phyloP scores from a whole-genome alignment of 2,113 vertebrate genomes.

The Synchiropus splendidus region DNA sequence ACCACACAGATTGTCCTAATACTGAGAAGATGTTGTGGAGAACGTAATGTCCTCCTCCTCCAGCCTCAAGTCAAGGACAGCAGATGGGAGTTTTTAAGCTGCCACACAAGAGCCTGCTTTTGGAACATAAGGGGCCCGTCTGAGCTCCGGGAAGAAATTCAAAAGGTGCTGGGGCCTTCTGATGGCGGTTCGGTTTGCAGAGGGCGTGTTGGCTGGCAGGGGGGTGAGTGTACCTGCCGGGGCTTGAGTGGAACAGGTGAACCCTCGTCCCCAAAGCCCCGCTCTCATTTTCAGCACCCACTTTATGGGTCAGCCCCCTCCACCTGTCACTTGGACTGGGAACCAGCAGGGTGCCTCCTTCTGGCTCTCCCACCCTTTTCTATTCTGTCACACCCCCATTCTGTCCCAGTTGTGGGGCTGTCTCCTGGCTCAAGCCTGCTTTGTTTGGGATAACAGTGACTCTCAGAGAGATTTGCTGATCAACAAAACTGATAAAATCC shows the following conservation, averaged over 20 bases:
- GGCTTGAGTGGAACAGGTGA: conserved; percentile 64
- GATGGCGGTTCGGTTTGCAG: conserved; percentile 14
- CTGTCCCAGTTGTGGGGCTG: too few relatives aligned
- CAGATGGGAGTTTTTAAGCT: conserved; percentile 64
- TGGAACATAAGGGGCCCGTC: conserved; percentile 31
- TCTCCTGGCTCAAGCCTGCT: too few relatives aligned
- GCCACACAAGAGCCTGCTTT: conserved; percentile 30
- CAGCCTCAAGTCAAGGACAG: conserved; percentile 54
- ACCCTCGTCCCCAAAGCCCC: conserved; percentile 55
- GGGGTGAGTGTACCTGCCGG: conserved; percentile 54
- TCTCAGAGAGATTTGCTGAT: too few relatives aligned
- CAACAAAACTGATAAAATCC: too few relatives aligned
- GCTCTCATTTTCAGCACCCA: conserved; percentile 25
- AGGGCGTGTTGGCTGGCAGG: conserved; percentile 9
- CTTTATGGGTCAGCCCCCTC: conserved; percentile 32
- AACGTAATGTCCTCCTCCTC: conserved; percentile 13
- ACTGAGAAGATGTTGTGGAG: too few relatives aligned
- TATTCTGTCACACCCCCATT: conserved; percentile 8
- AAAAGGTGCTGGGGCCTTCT: conserved; percentile 22
- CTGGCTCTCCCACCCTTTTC: conserved; percentile 20
- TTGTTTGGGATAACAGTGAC: too few relatives aligned
- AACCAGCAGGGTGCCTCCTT: conserved; percentile 53
- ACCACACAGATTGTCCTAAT: too few relatives aligned
- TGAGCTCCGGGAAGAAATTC: conserved; percentile 30
- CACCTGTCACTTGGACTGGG: conserved; percentile 48